Evolutionary conservation across 2,888 invertebrate species (phyloP), one percentile per base, ranked within the genome.

Genomic region (Drosophila ezoana): DNA sequence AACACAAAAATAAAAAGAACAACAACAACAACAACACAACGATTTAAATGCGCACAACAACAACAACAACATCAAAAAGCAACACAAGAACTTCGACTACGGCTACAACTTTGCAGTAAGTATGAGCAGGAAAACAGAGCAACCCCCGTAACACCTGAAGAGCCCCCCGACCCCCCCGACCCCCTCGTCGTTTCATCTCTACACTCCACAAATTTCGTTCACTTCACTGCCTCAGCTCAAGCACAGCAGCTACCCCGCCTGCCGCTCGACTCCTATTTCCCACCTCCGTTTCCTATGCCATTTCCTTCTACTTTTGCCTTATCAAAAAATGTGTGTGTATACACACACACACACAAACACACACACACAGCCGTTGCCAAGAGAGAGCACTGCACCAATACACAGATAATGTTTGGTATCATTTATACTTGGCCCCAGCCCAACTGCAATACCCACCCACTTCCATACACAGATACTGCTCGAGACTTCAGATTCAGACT

Each of bases 231-330:
- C 76, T 76, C 45, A 54, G 69, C 58, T 76, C 68, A 58, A 76
- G 87, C 87, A 79, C 81, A 83, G 81, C 67, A 71, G 43, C 65
- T 23, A n/a, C 20, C 33, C 40, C 10, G 53, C 16, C 1, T 57
- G 43, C 8, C 56, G 11, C 33, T 33, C 45, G 57, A 47, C 48
- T 45, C 37, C 75, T 44, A 35, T 44, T 44, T 54, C 44, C 52
- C 59, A 45, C 47, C 76, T 62, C 63, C 66, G 70, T 67, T 79
- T 83, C 83, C 82, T 83, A 76, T 83, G 76, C 84, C 82, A 76
- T 83, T 83, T 83, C 82, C 82, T 81, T 84, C 81, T 71, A 67
- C 78, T 71, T 78, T 77, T 84, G 81, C 79, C 84, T 83, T 83
- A 83, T 83, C 83, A 83, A 81, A 81, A 81, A 77, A 72, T 67